phyloP scores from a whole-genome alignment of 2,113 vertebrate species.

The Oryzias celebensis region DNA sequence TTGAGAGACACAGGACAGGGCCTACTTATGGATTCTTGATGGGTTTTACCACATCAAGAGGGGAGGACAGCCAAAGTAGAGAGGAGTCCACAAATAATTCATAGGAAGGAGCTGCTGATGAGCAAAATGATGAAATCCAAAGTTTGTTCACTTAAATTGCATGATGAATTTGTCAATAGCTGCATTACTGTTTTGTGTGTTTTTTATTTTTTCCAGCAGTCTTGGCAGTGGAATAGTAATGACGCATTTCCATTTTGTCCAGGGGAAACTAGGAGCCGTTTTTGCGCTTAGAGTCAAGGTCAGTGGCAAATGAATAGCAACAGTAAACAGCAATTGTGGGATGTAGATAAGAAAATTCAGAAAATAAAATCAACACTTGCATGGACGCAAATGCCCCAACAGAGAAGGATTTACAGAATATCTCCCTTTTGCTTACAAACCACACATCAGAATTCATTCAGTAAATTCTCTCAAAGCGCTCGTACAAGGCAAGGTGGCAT shows the following conservation, averaged over 20 bases:
- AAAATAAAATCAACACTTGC: slow-evolving; percentile 36
- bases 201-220: slow-evolving; percentile 44
- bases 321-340: slow-evolving; percentile 23
- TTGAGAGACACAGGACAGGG: slow-evolving; percentile 70
- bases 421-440: slow-evolving; percentile 18
- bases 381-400: slow-evolving; percentile 23
- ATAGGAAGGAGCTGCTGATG: slow-evolving; percentile 70
- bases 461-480: background rate
- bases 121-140: slow-evolving; percentile 72
- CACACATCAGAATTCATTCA: no score
- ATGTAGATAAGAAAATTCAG: slow-evolving; percentile 50
- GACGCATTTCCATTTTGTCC: slow-evolving; percentile 52
- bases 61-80: slow-evolving; percentile 59
- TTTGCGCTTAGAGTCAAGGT: slow-evolving; percentile 51
- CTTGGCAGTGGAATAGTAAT: slow-evolving; percentile 48
- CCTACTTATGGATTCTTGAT: slow-evolving; percentile 75
- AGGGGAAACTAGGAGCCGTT: slow-evolving; percentile 10
- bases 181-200: slow-evolving; percentile 52
- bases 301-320: slow-evolving; percentile 48
- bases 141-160: slow-evolving; percentile 62
- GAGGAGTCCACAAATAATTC: slow-evolving; percentile 71
- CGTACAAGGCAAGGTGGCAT: background rate
- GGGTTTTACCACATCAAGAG: slow-evolving; percentile 72
- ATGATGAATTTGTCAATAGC: slow-evolving; percentile 69
- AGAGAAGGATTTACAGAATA: background rate